Base-by-base conservation (phyloP, 2,888 invertebrate species). In the Cacoxenus indagator region DNA sequence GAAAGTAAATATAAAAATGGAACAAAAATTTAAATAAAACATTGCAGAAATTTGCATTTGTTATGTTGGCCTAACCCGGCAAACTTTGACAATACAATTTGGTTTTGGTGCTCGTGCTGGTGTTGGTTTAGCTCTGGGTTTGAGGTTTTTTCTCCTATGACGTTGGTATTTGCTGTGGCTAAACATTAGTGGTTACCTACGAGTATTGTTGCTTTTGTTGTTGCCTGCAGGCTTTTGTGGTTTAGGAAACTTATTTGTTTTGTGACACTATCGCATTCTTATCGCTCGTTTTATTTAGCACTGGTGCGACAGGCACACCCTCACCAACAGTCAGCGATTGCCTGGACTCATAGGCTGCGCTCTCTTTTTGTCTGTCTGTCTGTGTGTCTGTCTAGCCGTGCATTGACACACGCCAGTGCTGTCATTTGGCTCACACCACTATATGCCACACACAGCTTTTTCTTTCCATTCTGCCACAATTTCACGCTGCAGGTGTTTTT, bases 171-270 rank as follows among this genome's bases (percentile, higher is more conserved):
- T 75, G 75, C 74, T 81, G 82, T 71, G 81, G 81, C 73, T 72
- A 68, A 76, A 79, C 83, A 81, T 81, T 79, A 79, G 81, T 79
- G 81, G 81, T 81, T 71, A 77, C 62, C 71, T 73, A 62, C 48
- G 55, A 51, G 64, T 74, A 69, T 54, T 68, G 26, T 54, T 76
- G 73, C 73, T 43, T 27, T 59, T 27, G 59, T 57, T 31, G 46
- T 65, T 72, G 51, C 19, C 22, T 51, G 75, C 73, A 74, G 76
- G 76, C 73, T 77, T 73, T 82, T 78, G 81, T 74, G 81, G 81
- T 70, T 77, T 78, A 72, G 80, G 77, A 75, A 81, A 79, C 76
- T 78, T 81, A 82, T 81, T 82, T 81, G 81, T 78, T 76, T 73
- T 82, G 78, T 67, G 78, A 78, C 81, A 81, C 76, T 74, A 76